Evolutionary conservation across 2,797 vertebrate genomes (phyloP).

Genomic region (Squalus acanthias): DNA sequence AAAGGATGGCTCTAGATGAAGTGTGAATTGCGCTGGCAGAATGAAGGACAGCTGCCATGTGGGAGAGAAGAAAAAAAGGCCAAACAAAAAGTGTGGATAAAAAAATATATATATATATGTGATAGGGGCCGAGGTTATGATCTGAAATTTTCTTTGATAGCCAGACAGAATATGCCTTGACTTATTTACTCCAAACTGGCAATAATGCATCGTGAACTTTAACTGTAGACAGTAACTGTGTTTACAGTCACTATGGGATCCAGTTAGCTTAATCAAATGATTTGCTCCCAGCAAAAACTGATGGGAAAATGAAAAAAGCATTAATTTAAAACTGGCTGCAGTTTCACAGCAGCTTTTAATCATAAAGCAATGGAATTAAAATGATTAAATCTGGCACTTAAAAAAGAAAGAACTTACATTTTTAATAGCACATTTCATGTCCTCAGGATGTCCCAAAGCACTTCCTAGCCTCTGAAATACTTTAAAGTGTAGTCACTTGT

Average conservation of each 20-base stretch:
- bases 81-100: too few relatives aligned
- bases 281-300: constrained; percentile 9
- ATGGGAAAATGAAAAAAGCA: background rate
- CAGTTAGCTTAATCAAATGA: constrained; percentile 18
- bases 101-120: too few relatives aligned
- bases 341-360: background rate
- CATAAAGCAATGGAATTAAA: background rate
- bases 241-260: background rate
- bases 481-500: background rate
- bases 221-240: background rate
- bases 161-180: background rate
- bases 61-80: too few relatives aligned
- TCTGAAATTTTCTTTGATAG: background rate
- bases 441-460: background rate
- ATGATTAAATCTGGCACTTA: constrained; percentile 5
- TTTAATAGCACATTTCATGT: background rate
- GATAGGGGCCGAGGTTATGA: too few relatives aligned
- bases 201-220: background rate
- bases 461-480: background rate
- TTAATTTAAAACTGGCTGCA: background rate
- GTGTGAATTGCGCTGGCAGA: too few relatives aligned
- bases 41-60: too few relatives aligned
- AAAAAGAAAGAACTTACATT: background rate
- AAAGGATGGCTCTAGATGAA: too few relatives aligned
- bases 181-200: background rate